A percentile compares a stretch with the other conserved stretches of the same genome.
phyloP scores from a whole-genome alignment of 2,797 vertebrate genomes.

The Trematomus bernacchii region DNA sequence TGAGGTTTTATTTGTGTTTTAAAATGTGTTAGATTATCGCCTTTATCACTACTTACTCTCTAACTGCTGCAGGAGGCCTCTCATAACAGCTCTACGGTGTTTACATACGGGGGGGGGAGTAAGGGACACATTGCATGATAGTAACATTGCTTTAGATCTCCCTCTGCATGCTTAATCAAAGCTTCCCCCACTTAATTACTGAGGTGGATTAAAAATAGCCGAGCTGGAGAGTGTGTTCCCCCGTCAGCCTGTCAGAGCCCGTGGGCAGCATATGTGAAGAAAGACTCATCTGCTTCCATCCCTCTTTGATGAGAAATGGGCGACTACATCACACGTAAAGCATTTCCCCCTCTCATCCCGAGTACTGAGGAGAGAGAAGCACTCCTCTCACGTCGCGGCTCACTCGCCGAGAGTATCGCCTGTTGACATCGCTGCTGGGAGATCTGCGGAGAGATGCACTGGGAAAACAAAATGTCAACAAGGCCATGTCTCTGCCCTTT shows the following conservation, averaged over 20 bases:
- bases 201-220: constrained; percentile 69
- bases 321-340: constrained; percentile 52
- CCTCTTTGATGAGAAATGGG: constrained; percentile 53
- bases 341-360: constrained; percentile 36
- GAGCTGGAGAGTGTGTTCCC: constrained; percentile 35
- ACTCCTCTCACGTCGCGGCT: constrained; percentile 40
- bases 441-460: constrained; percentile 35
- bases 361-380: constrained; percentile 17
- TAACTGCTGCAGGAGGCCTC: background rate
- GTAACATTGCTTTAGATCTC: constrained; percentile 48
- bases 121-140: constrained; percentile 1
- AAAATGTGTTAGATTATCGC: background rate
- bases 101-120: constrained; percentile 15
- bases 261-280: constrained; percentile 64
- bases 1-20: background rate
- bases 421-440: constrained; percentile 67
- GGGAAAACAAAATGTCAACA: constrained; percentile 66
- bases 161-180: constrained; percentile 55
- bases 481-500: constrained; percentile 28
- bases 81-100: constrained; percentile 15
- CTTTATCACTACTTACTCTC: constrained; percentile 1
- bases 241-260: constrained; percentile 62
- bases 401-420: constrained; percentile 60
- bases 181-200: constrained; percentile 64
- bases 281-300: constrained; percentile 66